Evolutionary conservation across 1,140 invertebrate species (phyloP), one percentile per base, ranked within the genome.

Genomic region (Hetaerina americana): DNA sequence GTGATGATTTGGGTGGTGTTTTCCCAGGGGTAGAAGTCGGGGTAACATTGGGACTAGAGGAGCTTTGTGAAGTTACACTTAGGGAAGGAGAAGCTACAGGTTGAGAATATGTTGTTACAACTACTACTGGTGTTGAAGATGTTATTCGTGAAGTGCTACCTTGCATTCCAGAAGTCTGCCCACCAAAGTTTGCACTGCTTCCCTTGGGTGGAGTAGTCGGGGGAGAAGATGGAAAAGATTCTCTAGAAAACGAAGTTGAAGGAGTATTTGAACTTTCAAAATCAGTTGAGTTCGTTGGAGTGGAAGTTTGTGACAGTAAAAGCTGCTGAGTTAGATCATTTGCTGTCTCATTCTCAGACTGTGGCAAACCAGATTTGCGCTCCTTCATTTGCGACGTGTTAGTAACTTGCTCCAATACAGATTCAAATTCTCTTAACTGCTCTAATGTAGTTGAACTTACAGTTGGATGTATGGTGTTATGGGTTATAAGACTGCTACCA

Each of bases 341-440:
- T 69, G 72, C 72, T 12, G 71, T 40, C 68, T 71, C 73, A 28
- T 57, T 70, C 68, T 70, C 73, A 5, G 66, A 68, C 27, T 69
- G 71, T 1, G 82, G 81, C 73, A 85, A 85, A 1, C 86, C 86
- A 0, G 85, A 87, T 72, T 88, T 90, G 57, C 89, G 80, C 78
- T 91, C 89, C 77, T 92, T 91, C 0, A 92, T 87, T 27, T 77
- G 76, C 5, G 77, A 78, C 26, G 77, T 78, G 40, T 76, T 79
- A 1, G 78, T 78, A 40, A 79, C 81, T 80, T 92, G 89, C 78
- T 93, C 90, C 66, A 92, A 81, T 0, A 93, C 90, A 79, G 90
- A 90, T 78, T 93, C 91, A 76, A 93, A 93, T 79, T 93, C 91
- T 31, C 90, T 81, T 5, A 93, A 77, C 76, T 92, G 90, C 78